A percentile compares a stretch with the other conserved stretches of the same genome.
These are phyloP conservation scores for Apteryx owenii DNA, from an alignment of 2,113 vertebrate genomes.

Conservation along the genomic window DNA sequence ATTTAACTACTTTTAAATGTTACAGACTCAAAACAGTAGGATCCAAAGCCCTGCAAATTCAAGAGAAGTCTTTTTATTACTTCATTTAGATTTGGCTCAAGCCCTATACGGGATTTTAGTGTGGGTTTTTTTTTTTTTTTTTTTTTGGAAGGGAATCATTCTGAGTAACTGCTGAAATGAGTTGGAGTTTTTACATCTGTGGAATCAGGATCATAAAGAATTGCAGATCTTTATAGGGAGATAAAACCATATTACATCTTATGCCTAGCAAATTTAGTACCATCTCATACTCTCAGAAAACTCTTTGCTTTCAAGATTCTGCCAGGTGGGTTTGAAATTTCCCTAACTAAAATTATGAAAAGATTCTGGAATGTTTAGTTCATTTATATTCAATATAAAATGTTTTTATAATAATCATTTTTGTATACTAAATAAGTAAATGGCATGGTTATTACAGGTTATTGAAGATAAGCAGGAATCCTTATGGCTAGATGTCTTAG, in stretches of 20 bases:
- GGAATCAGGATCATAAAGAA: background rate
- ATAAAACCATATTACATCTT: background rate
- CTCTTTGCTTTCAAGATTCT: background rate
- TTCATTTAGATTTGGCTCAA: constrained; percentile 32
- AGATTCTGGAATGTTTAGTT: background rate
- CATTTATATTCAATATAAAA: background rate
- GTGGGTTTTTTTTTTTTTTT: background rate
- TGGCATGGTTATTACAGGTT: background rate
- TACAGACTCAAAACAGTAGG: background rate
- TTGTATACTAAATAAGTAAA: background rate
- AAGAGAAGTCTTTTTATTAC: background rate
- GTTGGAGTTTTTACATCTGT: background rate
- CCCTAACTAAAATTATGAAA: background rate
- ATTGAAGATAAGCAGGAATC: constrained; percentile 17
- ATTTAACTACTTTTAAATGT: background rate
- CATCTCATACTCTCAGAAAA: background rate
- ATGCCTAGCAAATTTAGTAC: background rate
- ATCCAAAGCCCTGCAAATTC: constrained; percentile 10
- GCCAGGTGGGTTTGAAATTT: background rate
- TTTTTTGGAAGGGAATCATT: background rate
- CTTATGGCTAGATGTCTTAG: background rate
- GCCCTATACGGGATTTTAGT: background rate
- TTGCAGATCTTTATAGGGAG: background rate
- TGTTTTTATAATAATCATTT: background rate
- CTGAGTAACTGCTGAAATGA: background rate